phyloP scores from a whole-genome alignment of 2,113 vertebrate genomes.

The Thunnus maccoyii region DNA sequence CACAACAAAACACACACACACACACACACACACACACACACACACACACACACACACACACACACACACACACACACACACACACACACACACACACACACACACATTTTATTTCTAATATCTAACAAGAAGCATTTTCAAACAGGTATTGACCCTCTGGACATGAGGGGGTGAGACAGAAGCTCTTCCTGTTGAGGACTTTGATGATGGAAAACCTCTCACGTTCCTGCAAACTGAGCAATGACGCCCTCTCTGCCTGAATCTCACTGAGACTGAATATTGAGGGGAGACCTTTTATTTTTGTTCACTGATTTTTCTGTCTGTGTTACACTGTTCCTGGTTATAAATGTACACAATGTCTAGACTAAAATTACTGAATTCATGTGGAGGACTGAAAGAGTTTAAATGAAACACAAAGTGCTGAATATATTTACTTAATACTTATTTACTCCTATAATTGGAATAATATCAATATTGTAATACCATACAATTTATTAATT shows the following conservation, averaged over 20 bases:
- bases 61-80: too few relatives aligned
- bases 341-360: neutral
- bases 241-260: slow-evolving; percentile 41
- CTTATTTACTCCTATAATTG: too few relatives aligned
- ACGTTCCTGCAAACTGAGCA: slow-evolving; percentile 10
- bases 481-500: too few relatives aligned
- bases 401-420: too few relatives aligned
- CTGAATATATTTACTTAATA: too few relatives aligned
- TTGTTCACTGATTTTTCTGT: neutral
- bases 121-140: neutral
- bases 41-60: fast-evolving
- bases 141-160: slow-evolving; percentile 60
- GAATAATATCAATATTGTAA: too few relatives aligned
- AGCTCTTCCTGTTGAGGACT: neutral
- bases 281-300: too few relatives aligned
- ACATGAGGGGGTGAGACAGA: neutral
- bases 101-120: neutral
- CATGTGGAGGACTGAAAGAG: too few relatives aligned
- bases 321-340: neutral
- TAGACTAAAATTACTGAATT: neutral
- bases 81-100: neutral
- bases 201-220: neutral
- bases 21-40: neutral
- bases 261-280: neutral
- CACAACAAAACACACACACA: neutral